A percentile compares a stretch with the other conserved stretches of the same genome.
phyloP scores from a whole-genome alignment of 2,797 vertebrate genomes.

The Sarcophilus harrisii region DNA sequence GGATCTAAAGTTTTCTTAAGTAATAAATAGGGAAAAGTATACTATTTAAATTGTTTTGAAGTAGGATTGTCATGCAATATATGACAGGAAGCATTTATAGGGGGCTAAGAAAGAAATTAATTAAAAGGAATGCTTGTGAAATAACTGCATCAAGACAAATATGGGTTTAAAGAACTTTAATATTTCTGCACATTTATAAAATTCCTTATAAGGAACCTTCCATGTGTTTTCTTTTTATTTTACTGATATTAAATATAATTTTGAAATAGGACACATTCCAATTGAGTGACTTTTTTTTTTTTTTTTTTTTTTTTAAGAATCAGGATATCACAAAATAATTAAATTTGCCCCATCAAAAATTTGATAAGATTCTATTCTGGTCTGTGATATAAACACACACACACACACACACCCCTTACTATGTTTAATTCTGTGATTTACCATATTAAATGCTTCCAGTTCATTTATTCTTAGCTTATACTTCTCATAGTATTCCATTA shows the following conservation, averaged over 20 bases:
- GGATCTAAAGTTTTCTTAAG: constrained; percentile 75
- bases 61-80: constrained; percentile 70
- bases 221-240: constrained; percentile 84
- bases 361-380: constrained; percentile 75
- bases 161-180: constrained; percentile 81
- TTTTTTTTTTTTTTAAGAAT: constrained; percentile 65
- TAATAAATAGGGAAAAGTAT: constrained; percentile 48
- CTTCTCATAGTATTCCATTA: constrained; percentile 91
- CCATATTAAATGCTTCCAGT: constrained; percentile 97
- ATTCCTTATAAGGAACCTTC: constrained; percentile 81
- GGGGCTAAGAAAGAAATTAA: constrained; percentile 80
- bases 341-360: constrained; percentile 74
- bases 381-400: constrained; percentile 39
- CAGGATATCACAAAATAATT: constrained; percentile 72
- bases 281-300: constrained; percentile 66
- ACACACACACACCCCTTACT: constrained; percentile 58
- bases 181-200: constrained; percentile 78
- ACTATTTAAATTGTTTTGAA: constrained; percentile 71
- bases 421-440: constrained; percentile 81
- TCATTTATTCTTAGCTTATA: constrained; percentile 90
- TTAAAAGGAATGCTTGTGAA: constrained; percentile 81
- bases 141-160: constrained; percentile 79
- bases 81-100: constrained; percentile 81
- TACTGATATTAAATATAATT: constrained; percentile 84
- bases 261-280: constrained; percentile 76